Base-by-base conservation (phyloP, 1,140 invertebrate species). In the Drosophila pseudoobscura region DNA sequence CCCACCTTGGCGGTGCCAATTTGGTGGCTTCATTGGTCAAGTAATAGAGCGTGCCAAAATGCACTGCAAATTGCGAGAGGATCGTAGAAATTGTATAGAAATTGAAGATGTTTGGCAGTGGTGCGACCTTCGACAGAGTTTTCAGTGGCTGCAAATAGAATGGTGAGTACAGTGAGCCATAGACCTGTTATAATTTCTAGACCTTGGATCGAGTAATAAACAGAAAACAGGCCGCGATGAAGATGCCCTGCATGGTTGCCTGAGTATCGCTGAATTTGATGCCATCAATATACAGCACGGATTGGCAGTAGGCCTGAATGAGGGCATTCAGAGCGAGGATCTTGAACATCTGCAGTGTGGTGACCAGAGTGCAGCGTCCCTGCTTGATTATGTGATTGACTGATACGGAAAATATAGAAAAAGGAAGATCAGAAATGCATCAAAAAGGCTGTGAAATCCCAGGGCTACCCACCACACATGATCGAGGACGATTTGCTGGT, bases 301-400 rank as follows among this genome's bases (percentile, higher is more conserved):
- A 99, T 92, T 99, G 98, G 91, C 98, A 98, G 93, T 99, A 99
- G 0, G 99, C 99, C 44, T 99, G 93, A 60, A 99, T 97, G 0
- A 99, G 94, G 0, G 99, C 98, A 92, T 99, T 99, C n/a, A 99
- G 92, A 0, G 99, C 99, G 41, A 99, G 93, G 76, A 99, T 99
- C 94, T 99, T 99, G 92, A 99, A 99, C 99, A 99, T 99, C 92
- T 99, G 99, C 44, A 99, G 93, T 0, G 99, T 99, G 1, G 98
- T 99, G 0, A 99, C 99, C 43, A 99, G 92, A 0, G 99, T 99
- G 92, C 99, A 99, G 39, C 99, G 94, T 5, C 99, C 99, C 93
- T 99, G 99, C 90, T 99, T 99, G 72, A 99, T 99, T 22, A 99
- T 97, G 92, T 99, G 97, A 89, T 98, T 99, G 89, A 99, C 98